phyloP scores from a whole-genome alignment of 2,113 vertebrate species.

The Dicaeum eximium region DNA sequence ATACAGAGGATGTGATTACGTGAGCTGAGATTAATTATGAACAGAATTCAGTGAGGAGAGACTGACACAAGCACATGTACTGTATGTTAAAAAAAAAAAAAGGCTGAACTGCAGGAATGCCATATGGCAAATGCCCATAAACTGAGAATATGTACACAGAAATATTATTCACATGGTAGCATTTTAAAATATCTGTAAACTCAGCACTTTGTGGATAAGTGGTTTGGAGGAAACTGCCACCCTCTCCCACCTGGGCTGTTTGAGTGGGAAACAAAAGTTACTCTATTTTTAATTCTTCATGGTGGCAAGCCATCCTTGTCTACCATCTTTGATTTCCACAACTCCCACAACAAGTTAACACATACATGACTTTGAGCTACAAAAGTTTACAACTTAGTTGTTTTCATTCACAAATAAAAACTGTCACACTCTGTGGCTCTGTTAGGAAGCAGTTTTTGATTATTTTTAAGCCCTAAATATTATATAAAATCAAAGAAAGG shows the following conservation, averaged over 20 bases:
- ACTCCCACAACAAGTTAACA: background rate
- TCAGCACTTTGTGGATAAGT: conserved; percentile 35
- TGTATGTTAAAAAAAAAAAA: background rate
- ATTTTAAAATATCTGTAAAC: conserved; percentile 53
- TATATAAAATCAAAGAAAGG: background rate
- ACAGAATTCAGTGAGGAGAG: conserved; percentile 21
- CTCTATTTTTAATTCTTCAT: background rate
- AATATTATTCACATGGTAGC: conserved; percentile 39
- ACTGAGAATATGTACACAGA: background rate
- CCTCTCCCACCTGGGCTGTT: background rate
- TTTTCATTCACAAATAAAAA: background rate
- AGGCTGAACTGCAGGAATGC: background rate
- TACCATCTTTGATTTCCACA: background rate
- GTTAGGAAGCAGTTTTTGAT: background rate
- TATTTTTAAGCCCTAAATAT: background rate
- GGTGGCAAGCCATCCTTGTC: background rate
- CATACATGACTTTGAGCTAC: background rate
- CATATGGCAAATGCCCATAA: conserved; percentile 52
- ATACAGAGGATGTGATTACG: background rate
- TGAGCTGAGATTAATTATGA: conserved; percentile 65
- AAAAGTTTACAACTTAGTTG: background rate
- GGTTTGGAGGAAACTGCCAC: background rate
- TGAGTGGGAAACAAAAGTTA: background rate
- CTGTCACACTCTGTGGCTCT: background rate
- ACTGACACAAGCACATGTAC: background rate